Base-by-base conservation (phyloP, 1,140 invertebrate species). In the Papilio polytes region DNA sequence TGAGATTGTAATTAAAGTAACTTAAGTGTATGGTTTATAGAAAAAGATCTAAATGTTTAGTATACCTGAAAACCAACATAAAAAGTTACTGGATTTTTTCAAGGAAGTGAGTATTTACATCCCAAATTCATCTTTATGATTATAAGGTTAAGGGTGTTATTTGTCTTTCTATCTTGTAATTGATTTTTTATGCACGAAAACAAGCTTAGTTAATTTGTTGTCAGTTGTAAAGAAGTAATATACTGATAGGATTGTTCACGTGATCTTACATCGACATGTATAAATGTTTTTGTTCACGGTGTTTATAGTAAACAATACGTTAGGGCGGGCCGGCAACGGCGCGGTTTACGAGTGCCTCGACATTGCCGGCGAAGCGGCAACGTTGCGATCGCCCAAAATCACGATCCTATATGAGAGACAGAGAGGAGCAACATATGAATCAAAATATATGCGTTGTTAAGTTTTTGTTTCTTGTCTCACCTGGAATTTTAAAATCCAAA, bases 281-380 rank as follows among this genome's bases (percentile, higher is more conserved):
- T 76, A 76, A 76, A 76, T 51, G 22, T 26, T 46, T 70, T 70
- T 51, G 46, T 76, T 76, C 74, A 51, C 74, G 74, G 41, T 48
- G 74, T 76, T 51, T 76, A 76, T 51, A 76, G 44, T 76, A 76
- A 48, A 76, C 74, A 76, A 76, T 51, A 53, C 26, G 63, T 59
- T 41, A 63, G 53, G 77, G n/a, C 77, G 77, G 31, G n/a, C 36
- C 36, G 77, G 77, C 77, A 78, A 78, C 77, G 44, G 18, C 77
- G 77, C 77, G 12, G 51, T 56, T 63, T 78, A 46, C 53, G 51
- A 44, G 18, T 22, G 36, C 31, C 41, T 12, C 48, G 22, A 9
- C 63, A 70, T 31, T 13, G 63, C 59, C 18, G 59, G 13, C 63
- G 63, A 70, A 70, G 63, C 63, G 63, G 63, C 63, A 70, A 70